Evolutionary conservation across 1,140 invertebrate species (phyloP).

Genomic region (Nephotettix cincticeps): DNA sequence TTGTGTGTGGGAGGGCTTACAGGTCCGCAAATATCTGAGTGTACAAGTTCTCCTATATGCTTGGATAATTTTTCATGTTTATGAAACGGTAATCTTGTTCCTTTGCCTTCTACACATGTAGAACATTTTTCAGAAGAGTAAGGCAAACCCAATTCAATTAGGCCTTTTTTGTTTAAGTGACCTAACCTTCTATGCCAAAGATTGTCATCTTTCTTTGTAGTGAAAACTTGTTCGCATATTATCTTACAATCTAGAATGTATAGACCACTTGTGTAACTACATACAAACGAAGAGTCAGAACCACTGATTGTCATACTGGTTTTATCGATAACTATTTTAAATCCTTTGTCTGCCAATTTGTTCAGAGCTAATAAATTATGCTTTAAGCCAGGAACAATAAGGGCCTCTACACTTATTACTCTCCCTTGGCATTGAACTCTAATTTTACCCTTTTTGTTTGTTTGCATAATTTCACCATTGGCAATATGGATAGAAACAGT

Average conservation of each 20-base stretch:
- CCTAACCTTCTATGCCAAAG: slow-evolving; percentile 20
- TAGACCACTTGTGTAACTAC: neutral
- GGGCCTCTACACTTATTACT: neutral
- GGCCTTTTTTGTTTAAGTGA: slow-evolving; percentile 20
- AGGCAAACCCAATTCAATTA: neutral
- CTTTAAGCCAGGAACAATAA: neutral
- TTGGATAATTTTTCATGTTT: slow-evolving; percentile 1
- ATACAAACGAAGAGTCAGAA: neutral
- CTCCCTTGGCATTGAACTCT: neutral
- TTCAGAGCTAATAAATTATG: neutral
- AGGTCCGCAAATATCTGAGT: slow-evolving; percentile 24
- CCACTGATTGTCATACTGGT: neutral
- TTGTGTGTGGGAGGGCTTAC: neutral
- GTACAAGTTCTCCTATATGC: slow-evolving; percentile 25
- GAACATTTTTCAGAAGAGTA: slow-evolving; percentile 2
- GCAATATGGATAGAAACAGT: no score
- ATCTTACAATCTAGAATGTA: neutral
- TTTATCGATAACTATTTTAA: neutral
- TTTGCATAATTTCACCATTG: no score
- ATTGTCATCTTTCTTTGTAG: neutral
- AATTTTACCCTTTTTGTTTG: neutral
- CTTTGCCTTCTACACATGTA: slow-evolving; percentile 15
- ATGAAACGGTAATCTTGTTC: slow-evolving; percentile 11
- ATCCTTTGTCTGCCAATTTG: neutral
- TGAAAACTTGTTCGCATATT: neutral